Evolutionary conservation across 2,797 vertebrate species (phyloP), one percentile per base, ranked within the genome.

Genomic region (Sciaenops ocellatus): DNA sequence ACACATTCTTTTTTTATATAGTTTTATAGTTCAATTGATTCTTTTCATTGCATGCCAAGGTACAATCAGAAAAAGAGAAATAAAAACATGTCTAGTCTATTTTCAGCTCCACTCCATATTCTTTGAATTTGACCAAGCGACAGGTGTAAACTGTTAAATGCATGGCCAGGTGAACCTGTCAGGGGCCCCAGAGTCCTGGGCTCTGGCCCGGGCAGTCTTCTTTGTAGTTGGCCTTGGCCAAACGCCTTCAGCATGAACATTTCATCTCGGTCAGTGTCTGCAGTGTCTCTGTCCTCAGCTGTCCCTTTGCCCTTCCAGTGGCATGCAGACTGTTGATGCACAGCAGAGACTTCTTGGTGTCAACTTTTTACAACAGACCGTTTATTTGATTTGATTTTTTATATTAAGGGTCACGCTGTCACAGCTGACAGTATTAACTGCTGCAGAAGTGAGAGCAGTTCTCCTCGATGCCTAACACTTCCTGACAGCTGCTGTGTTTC

Each of bases 191-290:
- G 34, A 16, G 3, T 34, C n/a, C 9, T 44, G 22, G 51, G 10
- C 0, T 62, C 26, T n/a, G 17, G 5, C 3, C 5, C 22, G 41
- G 41, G 34, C 67, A 55, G 17, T 26, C 1, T 9, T 2, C 22
- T 15, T 6, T 24, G 34, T 8, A 34, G 42, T 10, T 65, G 28
- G 54, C 41, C n/a, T 56, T 22, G 28, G 30, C 57, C 63, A 42
- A 56, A 62, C 62, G 41, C 5, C 2, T 48, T 74, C 63, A 62
- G 42, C 42, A 56, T 30, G 22, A 69, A 56, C 64, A 69, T 57
- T 69, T 73, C 30, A 59, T 78, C 61, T 24, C 18, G 2, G 22
- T 65, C 46, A 57, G 51, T 26, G 28, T 70, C 18, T 6, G 7
- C 46, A 18, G 42, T 42, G 70, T 41, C 34, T 44, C 46, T 34